Conservation (phyloP, 1,140 invertebrate species). For the Aphelenchoides besseyi region DNA sequence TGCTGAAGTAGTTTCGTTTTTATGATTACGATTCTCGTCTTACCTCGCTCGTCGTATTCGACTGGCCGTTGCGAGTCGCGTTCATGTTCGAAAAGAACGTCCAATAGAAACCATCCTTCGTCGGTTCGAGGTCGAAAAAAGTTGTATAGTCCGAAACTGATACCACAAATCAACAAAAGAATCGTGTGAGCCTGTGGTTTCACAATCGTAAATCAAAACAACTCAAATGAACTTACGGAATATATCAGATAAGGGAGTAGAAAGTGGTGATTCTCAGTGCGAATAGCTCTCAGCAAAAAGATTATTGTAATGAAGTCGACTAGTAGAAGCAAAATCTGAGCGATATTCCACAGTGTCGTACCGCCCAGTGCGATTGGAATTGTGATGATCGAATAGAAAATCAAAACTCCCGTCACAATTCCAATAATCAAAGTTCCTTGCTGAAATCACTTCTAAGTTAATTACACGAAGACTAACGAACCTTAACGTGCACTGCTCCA, state of each 20-base stretch:
- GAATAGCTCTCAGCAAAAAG: neutral
- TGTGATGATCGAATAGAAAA: neutral
- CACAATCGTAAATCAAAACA: neutral
- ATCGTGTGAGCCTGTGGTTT: neutral
- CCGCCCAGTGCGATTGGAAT: neutral
- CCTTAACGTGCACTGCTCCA: constrained; percentile 1
- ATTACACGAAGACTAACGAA: neutral
- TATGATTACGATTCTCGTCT: neutral
- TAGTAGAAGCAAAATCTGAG: neutral
- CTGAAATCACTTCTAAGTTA: neutral
- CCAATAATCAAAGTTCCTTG: constrained; percentile 11
- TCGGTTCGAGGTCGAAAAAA: neutral
- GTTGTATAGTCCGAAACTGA: neutral
- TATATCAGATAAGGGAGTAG: constrained; percentile 1
- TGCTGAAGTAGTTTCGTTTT: neutral
- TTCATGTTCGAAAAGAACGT: neutral
- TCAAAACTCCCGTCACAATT: neutral
- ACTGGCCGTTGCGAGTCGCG: neutral
- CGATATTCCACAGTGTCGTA: neutral
- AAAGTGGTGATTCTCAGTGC: neutral
- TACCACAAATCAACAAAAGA: neutral
- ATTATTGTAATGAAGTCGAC: neutral
- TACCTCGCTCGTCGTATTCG: neutral
- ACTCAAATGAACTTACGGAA: constrained; percentile 1
- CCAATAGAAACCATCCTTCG: neutral